Base-by-base conservation (phyloP, 2,797 vertebrate genomes). In the Lates japonicus region DNA sequence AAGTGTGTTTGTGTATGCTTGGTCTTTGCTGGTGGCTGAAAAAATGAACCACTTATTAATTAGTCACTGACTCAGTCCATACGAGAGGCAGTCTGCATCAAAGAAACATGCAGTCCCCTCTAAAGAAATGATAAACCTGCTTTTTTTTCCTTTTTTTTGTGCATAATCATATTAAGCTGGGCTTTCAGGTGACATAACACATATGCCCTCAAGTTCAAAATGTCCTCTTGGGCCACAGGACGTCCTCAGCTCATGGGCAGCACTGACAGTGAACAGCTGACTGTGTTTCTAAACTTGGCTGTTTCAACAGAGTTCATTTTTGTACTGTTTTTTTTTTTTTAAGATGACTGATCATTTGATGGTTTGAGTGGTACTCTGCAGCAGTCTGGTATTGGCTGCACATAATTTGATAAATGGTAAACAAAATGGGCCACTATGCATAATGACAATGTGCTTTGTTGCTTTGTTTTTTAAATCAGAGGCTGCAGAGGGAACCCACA, bases 11-110 rank as follows among this genome's bases (percentile, higher is more conserved):
- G 35, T 14, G 16, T 33, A 14, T 46, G 46, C 25, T 73, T 31
- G 31, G 35, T 73, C 52, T 10, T 70, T 57, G 39, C 2, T 52
- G 17, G 7, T 69, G 10, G 62, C 61, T 39, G 17, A 3, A 55
- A 39, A 64, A 48, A 63, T 60, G 3, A 59, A 37, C 44, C 64
- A n/a, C 58, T 61, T 68, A 86, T 74, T 82, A 81, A 74, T 84
- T 61, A 62, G 62, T 70, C 35, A 57, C 52, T 59, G 31, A 12
- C 51, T 77, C 17, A 14, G 19, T 33, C 49, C 35, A 44, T 14
- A 3, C 2, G 46, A 75, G 68, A 75, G 49, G 4, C 35, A 29
- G 59, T 64, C 31, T 61, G 61, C 67, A 55, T 82, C 29, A 70
- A 62, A 81, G 3, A 61, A 57, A 22, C 22, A 6, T 25, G 31